Evolutionary conservation across 2,113 vertebrate genomes (phyloP).

Genomic region (Xiphophorus couchianus): DNA sequence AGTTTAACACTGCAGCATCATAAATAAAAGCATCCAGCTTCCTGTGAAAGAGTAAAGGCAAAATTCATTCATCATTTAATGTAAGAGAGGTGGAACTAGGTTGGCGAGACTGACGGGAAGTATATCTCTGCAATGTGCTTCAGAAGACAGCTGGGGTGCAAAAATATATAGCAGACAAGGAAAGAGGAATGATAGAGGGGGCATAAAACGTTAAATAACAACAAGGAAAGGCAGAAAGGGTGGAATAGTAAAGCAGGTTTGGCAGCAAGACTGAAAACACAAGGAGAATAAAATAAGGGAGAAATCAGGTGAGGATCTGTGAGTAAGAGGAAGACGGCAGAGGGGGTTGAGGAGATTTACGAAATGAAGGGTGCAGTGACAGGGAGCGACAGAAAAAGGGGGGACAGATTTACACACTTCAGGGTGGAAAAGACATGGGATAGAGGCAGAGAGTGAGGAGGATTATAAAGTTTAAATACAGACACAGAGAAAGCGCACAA

Average conservation of each 20-base stretch:
- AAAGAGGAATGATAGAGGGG: slow-evolving; percentile 33
- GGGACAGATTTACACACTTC: slow-evolving; percentile 74
- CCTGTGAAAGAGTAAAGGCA: slow-evolving; percentile 75
- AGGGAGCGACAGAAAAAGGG: slow-evolving; percentile 34
- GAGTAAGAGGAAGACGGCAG: slow-evolving; percentile 52
- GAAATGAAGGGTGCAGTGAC: slow-evolving; percentile 53
- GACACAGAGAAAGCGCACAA: slow-evolving; percentile 50
- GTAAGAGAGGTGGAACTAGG: slow-evolving; percentile 27
- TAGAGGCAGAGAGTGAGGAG: slow-evolving; percentile 71
- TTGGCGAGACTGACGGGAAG: slow-evolving; percentile 49
- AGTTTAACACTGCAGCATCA: slow-evolving; percentile 93
- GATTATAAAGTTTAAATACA: slow-evolving; percentile 79
- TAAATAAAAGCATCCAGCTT: slow-evolving; percentile 96
- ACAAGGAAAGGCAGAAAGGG: slow-evolving; percentile 49
- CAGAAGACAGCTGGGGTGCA: slow-evolving; percentile 40
- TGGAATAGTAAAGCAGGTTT: slow-evolving; percentile 56
- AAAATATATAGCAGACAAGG: slow-evolving; percentile 34
- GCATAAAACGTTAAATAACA: slow-evolving; percentile 67
- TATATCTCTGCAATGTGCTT: slow-evolving; percentile 30
- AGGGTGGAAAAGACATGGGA: slow-evolving; percentile 67
- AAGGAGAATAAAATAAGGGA: slow-evolving; percentile 67
- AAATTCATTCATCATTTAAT: slow-evolving; percentile 69
- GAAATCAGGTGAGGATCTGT: slow-evolving; percentile 64
- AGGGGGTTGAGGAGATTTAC: slow-evolving; percentile 62
- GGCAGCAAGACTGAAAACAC: slow-evolving; percentile 58